Evolutionary conservation across 2,113 vertebrate species (phyloP).

Genomic region (Platanista minor): DNA sequence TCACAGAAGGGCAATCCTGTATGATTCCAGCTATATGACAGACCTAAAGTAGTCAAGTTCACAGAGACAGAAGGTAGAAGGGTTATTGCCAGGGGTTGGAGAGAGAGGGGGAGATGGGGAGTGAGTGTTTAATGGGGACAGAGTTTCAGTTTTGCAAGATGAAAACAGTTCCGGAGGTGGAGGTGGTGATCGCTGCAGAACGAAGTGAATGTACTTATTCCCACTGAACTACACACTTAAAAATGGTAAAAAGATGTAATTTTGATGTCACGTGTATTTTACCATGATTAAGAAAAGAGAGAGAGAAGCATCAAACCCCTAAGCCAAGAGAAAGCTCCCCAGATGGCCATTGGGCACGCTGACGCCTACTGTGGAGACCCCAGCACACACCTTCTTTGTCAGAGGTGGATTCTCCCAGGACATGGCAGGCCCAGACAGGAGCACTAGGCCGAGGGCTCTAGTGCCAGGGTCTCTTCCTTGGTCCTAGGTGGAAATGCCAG

Average conservation of each 20-base stretch:
- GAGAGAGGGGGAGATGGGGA: not conserved
- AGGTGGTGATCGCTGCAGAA: fast-evolving
- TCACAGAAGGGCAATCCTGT: not conserved
- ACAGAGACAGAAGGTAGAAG: not conserved
- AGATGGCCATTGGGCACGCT: not conserved
- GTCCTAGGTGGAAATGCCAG: not conserved
- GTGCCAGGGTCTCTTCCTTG: not conserved
- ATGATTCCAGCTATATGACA: not conserved
- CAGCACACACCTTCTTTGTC: too few relatives aligned
- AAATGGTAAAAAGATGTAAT: not conserved
- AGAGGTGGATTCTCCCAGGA: not conserved
- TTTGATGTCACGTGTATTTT: not conserved
- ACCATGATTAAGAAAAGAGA: not conserved
- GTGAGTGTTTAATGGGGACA: not conserved
- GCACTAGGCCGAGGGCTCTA: too few relatives aligned
- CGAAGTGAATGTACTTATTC: not conserved
- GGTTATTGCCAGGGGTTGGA: not conserved
- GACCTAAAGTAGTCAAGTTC: not conserved
- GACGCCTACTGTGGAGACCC: not conserved
- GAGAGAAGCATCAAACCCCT: not conserved
- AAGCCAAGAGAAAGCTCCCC: not conserved
- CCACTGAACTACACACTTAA: too few relatives aligned
- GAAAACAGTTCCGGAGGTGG: not conserved
- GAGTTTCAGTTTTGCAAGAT: not conserved
- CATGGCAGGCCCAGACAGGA: not conserved